Evolutionary conservation across 2,797 vertebrate species (phyloP), one percentile per base, ranked within the genome.

Genomic region (Sebastes paucispinis): DNA sequence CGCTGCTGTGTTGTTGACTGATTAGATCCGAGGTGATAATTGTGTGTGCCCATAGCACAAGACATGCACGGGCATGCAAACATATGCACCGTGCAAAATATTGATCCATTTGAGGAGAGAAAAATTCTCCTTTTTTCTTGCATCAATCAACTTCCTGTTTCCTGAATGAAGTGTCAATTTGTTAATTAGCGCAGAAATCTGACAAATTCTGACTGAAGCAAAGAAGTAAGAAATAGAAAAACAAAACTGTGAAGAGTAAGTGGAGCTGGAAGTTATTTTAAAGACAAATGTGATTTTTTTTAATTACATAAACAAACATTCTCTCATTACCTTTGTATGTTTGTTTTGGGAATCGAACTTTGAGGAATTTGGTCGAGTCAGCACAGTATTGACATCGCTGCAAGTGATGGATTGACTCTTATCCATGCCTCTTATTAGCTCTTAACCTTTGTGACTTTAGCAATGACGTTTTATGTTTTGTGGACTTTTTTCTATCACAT

Each of bases 11-110:
- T 72, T 75, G 43, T 62, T 66, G 73, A 74, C 75, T 73, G 75
- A 82, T 89, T 85, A 71, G 79, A 87, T 79, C 50, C 76, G 57
- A 77, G 20, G 11, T 79, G 81, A 83, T 84, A 67, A 82, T 64
- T 72, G 36, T 64, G 72, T 79, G 68, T 69, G 70, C 50, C 60
- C 52, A 43, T 67, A 72, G 52, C 59, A 39, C 47, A 79, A 43
- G 31, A 59, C 57, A 65, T 52, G 47, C 43, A 22, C 4, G 1
- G 64, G 32, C 63, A 55, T 11, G 18, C 43, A 55, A 8, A 71
- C 54, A 36, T 34, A 24, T 25, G 25, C 25, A 63, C 50, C 43
- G 12, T 29, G 24, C 9, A 69, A 75, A 75, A 71, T 64, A 84
- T 63, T 43, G 82, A 83, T 88, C n/a, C 29, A 70, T 39, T 67